A percentile compares a stretch with the other conserved stretches of the same genome.
phyloP scores from a whole-genome alignment of 1,140 invertebrate species.

The Onthophagus taurus region DNA sequence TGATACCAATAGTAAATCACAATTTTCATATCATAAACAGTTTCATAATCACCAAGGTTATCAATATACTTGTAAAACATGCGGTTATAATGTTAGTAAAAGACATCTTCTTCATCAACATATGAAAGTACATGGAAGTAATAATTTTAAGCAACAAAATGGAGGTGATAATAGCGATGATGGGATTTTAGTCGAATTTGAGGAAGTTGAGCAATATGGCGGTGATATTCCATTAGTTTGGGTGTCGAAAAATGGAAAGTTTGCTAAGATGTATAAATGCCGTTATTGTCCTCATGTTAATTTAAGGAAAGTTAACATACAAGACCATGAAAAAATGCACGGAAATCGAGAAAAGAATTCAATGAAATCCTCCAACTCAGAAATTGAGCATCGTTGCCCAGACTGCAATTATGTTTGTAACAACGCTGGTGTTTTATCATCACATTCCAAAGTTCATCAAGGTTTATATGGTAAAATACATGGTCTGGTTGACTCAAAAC shows the following conservation, averaged over 20 bases:
- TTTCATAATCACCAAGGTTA: conserved; percentile 65
- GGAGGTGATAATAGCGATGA: conserved; percentile 32
- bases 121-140: conserved; percentile 61
- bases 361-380: conserved; percentile 18
- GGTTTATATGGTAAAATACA: conserved; percentile 59
- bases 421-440: conserved; percentile 61
- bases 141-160: conserved; percentile 30
- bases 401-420: conserved; percentile 76
- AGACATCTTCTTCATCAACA: conserved; percentile 70
- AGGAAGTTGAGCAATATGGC: conserved; percentile 24
- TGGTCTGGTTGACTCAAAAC: conserved; percentile 53
- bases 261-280: conserved; percentile 79
- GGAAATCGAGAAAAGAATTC: conserved; percentile 43
- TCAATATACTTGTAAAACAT: conserved; percentile 68
- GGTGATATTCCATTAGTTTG: conserved; percentile 56
- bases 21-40: conserved; percentile 76
- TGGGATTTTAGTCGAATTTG: conserved; percentile 32
- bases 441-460: conserved; percentile 70
- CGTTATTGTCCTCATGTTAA: conserved; percentile 77
- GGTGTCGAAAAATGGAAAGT: conserved; percentile 59
- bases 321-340: conserved; percentile 83
- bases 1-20: conserved; percentile 72
- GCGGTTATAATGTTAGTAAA: conserved; percentile 74
- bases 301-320: conserved; percentile 64
- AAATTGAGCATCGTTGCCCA: conserved; percentile 49